A percentile compares a stretch with the other conserved stretches of the same genome.
Conservation (phyloP, 2,797 vertebrate genomes). For the Eidolon dupreanum region DNA sequence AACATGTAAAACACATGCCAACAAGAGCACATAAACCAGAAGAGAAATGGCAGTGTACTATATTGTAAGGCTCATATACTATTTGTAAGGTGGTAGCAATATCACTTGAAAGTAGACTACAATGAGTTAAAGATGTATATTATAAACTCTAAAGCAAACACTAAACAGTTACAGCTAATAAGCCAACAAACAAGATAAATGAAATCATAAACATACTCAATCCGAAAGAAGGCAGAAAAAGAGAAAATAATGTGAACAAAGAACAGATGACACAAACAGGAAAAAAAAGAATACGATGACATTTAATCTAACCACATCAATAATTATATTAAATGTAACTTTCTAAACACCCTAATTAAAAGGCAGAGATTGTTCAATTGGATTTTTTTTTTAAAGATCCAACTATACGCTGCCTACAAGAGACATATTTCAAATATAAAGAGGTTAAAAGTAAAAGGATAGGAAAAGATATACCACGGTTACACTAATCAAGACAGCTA, state of each 20-base stretch:
- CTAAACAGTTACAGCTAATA: no score
- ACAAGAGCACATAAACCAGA: neutral
- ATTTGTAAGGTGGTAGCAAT: no score
- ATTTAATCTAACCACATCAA: neutral
- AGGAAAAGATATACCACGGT: neutral
- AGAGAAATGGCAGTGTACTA: neutral
- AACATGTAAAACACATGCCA: neutral
- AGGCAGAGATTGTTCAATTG: neutral
- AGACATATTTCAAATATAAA: neutral
- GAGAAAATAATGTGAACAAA: neutral
- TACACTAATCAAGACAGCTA: neutral
- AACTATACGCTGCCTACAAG: neutral
- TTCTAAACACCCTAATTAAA: neutral
- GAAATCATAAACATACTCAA: no score
- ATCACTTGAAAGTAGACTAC: neutral
- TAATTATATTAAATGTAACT: neutral
- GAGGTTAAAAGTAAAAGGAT: neutral
- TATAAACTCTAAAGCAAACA: no score
- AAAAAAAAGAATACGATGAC: neutral
- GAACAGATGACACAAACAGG: neutral
- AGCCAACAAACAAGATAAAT: no score
- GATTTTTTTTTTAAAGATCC: neutral
- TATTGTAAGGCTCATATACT: neutral
- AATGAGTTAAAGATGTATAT: neutral
- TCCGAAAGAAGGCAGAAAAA: neutral